These are phyloP conservation scores for Corythornis madagascariensis DNA, from an alignment of 2,113 vertebrate species.

Conservation along the genomic window DNA sequence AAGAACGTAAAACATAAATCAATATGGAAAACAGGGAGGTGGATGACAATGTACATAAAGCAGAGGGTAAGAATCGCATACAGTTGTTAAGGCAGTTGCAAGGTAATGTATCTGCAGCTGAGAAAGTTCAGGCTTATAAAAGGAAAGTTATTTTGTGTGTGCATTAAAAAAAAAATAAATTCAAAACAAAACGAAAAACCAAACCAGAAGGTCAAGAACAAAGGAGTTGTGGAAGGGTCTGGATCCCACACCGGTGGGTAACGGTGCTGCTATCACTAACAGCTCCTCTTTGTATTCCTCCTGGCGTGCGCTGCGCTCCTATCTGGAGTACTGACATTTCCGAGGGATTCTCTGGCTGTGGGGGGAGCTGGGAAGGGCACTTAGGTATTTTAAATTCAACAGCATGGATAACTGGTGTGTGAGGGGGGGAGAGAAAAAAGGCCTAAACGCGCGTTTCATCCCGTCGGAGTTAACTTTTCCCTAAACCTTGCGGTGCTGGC, in stretches of 20 bases:
- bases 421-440: background rate
- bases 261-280: background rate
- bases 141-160: background rate
- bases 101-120: slow-evolving; percentile 6
- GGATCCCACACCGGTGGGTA: slow-evolving; percentile 21
- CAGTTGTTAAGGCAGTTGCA: background rate
- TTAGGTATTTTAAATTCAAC: background rate
- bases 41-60: slow-evolving; percentile 57
- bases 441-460: background rate
- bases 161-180: background rate
- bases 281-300: slow-evolving; percentile 27
- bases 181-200: background rate
- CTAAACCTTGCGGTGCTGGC: background rate
- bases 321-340: background rate
- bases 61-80: slow-evolving; percentile 30
- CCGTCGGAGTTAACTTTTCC: background rate
- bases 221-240: slow-evolving; percentile 52
- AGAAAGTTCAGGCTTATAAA: slow-evolving; percentile 38
- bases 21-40: slow-evolving; percentile 52
- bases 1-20: slow-evolving; percentile 55
- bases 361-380: background rate
- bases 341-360: background rate
- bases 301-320: background rate
- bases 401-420: accelerated
- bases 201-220: slow-evolving; percentile 41